Evolutionary conservation across 2,113 vertebrate genomes (phyloP).

Genomic region (Alectura lathami): DNA sequence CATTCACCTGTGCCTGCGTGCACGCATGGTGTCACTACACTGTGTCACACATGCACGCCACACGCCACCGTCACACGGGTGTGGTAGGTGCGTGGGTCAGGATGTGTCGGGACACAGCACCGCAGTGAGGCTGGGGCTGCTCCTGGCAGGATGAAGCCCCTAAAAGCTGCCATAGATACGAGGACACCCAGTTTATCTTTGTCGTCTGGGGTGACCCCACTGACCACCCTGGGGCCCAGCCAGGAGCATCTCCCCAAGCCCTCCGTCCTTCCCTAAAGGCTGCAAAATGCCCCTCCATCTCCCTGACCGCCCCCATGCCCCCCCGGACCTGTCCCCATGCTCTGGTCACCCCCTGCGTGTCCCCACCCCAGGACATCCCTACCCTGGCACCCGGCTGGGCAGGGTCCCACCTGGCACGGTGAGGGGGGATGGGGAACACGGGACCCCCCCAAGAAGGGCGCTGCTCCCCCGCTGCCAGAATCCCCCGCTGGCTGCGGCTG

Average conservation of each 20-base stretch:
- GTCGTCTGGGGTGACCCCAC: background rate
- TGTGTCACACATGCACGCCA: too few relatives aligned
- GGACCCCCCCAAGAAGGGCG: background rate
- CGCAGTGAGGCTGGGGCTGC: background rate
- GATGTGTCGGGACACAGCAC: background rate
- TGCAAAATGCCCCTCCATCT: background rate
- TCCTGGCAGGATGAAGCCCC: background rate
- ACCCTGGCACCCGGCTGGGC: background rate
- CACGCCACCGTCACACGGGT: background rate
- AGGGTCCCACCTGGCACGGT: background rate
- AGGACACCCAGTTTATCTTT: too few relatives aligned
- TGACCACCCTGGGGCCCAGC: background rate
- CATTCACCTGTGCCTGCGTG: background rate
- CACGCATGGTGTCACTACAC: background rate
- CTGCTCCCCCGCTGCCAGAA: conserved; percentile 52
- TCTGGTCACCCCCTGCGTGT: background rate
- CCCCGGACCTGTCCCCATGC: background rate
- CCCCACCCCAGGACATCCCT: background rate
- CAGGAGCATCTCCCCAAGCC: background rate
- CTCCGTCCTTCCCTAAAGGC: background rate
- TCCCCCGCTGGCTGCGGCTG: conserved; percentile 77
- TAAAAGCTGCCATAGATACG: background rate
- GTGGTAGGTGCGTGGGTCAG: background rate
- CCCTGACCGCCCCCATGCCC: background rate
- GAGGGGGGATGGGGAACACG: rapidly evolving